Evolutionary conservation across 2,113 vertebrate species (phyloP).

Genomic region (Dipodomys stephensi): DNA sequence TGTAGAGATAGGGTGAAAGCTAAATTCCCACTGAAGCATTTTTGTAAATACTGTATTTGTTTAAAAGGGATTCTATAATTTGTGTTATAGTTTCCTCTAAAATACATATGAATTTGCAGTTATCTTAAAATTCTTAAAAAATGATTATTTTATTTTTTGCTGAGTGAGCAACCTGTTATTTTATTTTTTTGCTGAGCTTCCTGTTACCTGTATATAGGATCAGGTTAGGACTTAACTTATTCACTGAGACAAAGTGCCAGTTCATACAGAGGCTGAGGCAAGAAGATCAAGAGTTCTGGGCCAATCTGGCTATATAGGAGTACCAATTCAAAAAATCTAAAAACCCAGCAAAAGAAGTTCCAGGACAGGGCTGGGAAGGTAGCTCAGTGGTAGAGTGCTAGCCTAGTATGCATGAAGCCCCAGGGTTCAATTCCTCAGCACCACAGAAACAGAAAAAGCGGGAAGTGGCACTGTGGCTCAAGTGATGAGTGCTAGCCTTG

Average conservation of each 20-base stretch:
- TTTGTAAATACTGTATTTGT: neutral
- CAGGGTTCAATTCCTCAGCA: no score
- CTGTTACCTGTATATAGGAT: neutral
- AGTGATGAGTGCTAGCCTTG: no score
- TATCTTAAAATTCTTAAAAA: constrained; percentile 18
- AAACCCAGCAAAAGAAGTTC: no score
- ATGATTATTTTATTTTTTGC: neutral
- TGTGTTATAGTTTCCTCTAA: neutral
- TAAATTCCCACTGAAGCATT: constrained; percentile 1
- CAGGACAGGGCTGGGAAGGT: no score
- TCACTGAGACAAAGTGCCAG: neutral
- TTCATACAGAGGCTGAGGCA: no score
- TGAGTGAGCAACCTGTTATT: neutral
- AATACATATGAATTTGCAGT: constrained; percentile 6
- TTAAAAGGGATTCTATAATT: neutral
- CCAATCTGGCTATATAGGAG: no score
- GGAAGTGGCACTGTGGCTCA: no score
- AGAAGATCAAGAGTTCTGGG: no score
- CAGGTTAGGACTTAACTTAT: neutral
- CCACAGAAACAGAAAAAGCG: no score
- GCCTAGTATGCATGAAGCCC: no score
- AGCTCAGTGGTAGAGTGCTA: no score
- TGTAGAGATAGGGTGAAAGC: neutral
- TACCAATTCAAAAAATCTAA: no score
- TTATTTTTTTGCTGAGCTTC: constrained; percentile 23